Base-by-base conservation (phyloP, 2,888 invertebrate species). In the Gryllus longicercus region DNA sequence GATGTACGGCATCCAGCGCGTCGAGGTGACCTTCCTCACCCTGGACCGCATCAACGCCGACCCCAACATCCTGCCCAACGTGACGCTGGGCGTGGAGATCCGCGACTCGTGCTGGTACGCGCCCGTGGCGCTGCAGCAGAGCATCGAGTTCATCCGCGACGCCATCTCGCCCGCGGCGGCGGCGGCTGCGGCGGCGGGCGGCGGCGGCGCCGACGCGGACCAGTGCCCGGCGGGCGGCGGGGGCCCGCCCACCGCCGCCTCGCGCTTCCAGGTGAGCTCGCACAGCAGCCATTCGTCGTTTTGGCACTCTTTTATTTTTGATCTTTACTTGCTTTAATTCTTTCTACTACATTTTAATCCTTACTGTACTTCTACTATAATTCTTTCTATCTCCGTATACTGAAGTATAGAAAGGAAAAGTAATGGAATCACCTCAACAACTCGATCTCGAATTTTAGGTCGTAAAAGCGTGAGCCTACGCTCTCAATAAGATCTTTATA, bases 41-140 rank as follows among this genome's bases (percentile, higher is more conserved):
- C 89, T 93, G 80, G 91, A 92, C 84, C 87, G 88, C 83, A 91
- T 94, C 84, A 93, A 94, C 87, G 87, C 87, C 79, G 88, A 91
- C 84, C 86, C 87, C 1, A 86, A 87, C 77, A 88, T 93, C 81
- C 86, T 92, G 81, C 91, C 91, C 11, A 89, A 88, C 82, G 88
- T 91, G 79, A 89, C 87, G 2, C 86, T 92, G 18, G 94, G 94
- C 50, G 90, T 93, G 80, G 93, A 94, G 86, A 92, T 94, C 82
- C 88, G 93, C 4, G 95, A 95, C 87, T 93, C 93, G 49, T 95
- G 95, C 86, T 95, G 94, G 94, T 94, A 93, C 84, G 92, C 94
- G 4, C 92, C 94, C 21, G 92, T 94, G 8, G 94, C 94, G 51
- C 88, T 95, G 82, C 93, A 94, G 84, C 94, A 94, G 87, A 92